These are phyloP conservation scores for Paradoxurus hermaphroditus DNA, from an alignment of 2,113 vertebrate genomes.

Conservation along the genomic window DNA sequence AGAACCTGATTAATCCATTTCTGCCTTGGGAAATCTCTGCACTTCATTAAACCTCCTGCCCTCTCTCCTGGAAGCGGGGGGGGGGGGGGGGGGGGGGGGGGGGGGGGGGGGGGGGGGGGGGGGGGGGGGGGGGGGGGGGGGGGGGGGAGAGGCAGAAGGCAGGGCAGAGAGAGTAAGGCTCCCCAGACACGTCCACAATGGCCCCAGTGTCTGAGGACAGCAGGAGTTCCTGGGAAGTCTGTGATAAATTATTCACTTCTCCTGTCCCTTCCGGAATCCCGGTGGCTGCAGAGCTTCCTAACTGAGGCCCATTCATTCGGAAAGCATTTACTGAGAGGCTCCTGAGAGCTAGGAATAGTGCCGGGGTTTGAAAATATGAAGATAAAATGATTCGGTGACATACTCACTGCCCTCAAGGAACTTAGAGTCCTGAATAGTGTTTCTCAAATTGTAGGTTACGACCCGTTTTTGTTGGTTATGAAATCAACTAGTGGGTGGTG, in stretches of 20 bases:
- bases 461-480: conserved; percentile 6
- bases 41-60: conserved; percentile 64
- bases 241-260: conserved; percentile 68
- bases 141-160: not conserved
- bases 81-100: not conserved
- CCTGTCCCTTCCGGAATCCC: conserved; percentile 68
- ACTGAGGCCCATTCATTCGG: conserved; percentile 70
- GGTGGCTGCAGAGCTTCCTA: conserved; percentile 44
- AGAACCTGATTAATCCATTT: conserved; percentile 45
- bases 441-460: conserved; percentile 48
- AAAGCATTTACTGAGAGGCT: conserved; percentile 58
- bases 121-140: not conserved
- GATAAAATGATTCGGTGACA: conserved; percentile 38
- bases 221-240: conserved; percentile 64
- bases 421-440: conserved; percentile 52
- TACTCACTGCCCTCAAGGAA: conserved; percentile 69
- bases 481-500: not conserved
- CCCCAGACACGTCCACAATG: conserved; percentile 63
- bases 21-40: conserved; percentile 62
- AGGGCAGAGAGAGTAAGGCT: not conserved
- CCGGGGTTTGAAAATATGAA: conserved; percentile 34
- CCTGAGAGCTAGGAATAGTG: conserved; percentile 24
- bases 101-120: not conserved
- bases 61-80: conserved; percentile 34
- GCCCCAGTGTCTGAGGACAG: conserved; percentile 56